A percentile compares a stretch with the other conserved stretches of the same genome.
Evolutionary conservation across 2,113 vertebrate species (phyloP).

Genomic region (Colaptes auratus): DNA sequence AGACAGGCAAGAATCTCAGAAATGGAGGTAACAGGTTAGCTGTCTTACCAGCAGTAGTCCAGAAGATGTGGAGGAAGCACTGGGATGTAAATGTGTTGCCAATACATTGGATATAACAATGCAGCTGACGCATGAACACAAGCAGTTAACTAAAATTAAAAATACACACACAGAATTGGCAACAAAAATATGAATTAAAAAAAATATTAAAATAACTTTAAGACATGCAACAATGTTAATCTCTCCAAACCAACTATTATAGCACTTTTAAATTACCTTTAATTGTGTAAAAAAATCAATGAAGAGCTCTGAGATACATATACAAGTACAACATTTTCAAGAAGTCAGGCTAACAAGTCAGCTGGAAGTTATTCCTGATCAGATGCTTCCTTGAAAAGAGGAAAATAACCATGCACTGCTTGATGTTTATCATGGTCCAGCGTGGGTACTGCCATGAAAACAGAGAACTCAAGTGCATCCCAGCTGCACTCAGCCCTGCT

Average conservation of each 20-base stretch:
- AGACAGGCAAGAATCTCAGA: not conserved
- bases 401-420: not conserved
- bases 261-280: not conserved
- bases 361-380: not conserved
- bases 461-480: not conserved
- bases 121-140: constrained; percentile 93
- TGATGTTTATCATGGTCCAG: not conserved
- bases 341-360: not conserved
- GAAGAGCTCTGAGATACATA: not conserved
- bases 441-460: not conserved
- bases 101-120: constrained; percentile 96
- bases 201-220: not conserved
- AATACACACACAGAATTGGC: constrained; percentile 44
- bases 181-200: not conserved
- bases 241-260: not conserved
- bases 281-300: not conserved
- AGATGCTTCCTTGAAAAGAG: not conserved
- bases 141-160: constrained; percentile 87
- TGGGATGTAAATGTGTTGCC: constrained; percentile 99
- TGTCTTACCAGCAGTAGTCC: constrained; percentile 98
- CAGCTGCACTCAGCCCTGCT: fast-evolving
- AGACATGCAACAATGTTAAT: not conserved
- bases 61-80: constrained; percentile 95
- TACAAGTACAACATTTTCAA: not conserved
- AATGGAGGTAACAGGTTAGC: not conserved